Conservation (phyloP, 2,113 vertebrate genomes). For the Cyanoliseus patagonus region DNA sequence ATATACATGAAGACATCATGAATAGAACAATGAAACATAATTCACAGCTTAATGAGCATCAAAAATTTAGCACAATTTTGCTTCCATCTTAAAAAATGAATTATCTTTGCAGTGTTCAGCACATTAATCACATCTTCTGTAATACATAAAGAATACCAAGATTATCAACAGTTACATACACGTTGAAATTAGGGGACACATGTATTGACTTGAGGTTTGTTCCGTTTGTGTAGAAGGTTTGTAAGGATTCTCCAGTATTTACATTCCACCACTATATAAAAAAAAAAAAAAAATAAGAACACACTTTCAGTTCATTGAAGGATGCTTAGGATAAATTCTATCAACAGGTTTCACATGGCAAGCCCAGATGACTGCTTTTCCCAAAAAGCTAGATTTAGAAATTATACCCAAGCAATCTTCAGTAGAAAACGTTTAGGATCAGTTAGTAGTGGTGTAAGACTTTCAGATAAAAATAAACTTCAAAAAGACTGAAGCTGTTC, state of each 20-base stretch:
- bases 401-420: background rate
- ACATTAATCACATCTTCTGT: conserved; percentile 73
- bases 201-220: conserved; percentile 88
- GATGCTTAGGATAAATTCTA: background rate
- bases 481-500: background rate
- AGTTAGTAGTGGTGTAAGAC: background rate
- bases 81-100: background rate
- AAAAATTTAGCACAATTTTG: background rate
- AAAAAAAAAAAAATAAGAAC: background rate
- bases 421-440: background rate
- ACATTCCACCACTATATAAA: conserved; percentile 91
- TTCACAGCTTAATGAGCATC: conserved; percentile 72
- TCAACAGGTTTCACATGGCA: background rate
- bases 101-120: background rate
- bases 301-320: background rate
- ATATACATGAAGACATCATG: conserved; percentile 29
- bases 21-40: conserved; percentile 29
- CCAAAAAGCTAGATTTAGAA: background rate
- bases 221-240: conserved; percentile 93
- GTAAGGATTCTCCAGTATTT: conserved; percentile 83
- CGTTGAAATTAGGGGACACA: conserved; percentile 86
- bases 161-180: conserved; percentile 93
- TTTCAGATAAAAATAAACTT: background rate
- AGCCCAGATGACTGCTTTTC: background rate
- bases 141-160: conserved; percentile 95